A percentile compares a stretch with the other conserved stretches of the same genome.
Conservation (phyloP, 2,888 invertebrate species). For the Microctonus hyperodae region DNA sequence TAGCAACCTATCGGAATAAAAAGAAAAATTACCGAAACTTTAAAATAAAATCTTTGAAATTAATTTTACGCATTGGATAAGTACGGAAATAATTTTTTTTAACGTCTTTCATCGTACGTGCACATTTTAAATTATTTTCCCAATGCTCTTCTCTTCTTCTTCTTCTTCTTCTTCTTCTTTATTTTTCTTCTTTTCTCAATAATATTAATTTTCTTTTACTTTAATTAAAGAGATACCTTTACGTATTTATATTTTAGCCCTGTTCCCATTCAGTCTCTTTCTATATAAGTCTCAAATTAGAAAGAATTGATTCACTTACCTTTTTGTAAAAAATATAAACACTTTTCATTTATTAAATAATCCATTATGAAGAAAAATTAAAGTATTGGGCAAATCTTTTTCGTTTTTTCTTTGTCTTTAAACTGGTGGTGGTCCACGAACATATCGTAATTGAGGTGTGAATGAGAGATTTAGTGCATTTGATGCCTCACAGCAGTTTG, state of each 20-base stretch:
- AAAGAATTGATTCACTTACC: not conserved
- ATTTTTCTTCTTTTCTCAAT: conserved; percentile 13
- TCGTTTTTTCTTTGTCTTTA: conserved; percentile 61
- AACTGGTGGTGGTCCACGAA: conserved; percentile 83
- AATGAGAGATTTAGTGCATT: conserved; percentile 79
- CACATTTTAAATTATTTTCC: not conserved
- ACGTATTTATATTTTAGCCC: conserved; percentile 10
- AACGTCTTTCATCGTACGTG: not conserved
- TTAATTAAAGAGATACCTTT: not conserved
- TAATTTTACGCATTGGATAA: conserved; percentile 9
- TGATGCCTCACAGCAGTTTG: conserved; percentile 79
- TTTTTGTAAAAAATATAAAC: not conserved
- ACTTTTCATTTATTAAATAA: not conserved
- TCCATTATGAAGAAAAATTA: not conserved
- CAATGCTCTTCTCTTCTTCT: not conserved
- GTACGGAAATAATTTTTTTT: conserved; percentile 26
- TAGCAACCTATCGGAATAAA: not conserved
- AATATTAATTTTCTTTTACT: conserved; percentile 14
- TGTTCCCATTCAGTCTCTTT: conserved; percentile 27
- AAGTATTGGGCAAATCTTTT: too few species aligned
- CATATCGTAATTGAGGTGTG: conserved; percentile 81
- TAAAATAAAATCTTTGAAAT: not conserved
- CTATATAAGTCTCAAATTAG: conserved; percentile 2
- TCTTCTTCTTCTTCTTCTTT: too few species aligned
- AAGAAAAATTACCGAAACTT: conserved; percentile 5